Base-by-base conservation (phyloP, 2,797 vertebrate genomes). In the Lutra lutra region DNA sequence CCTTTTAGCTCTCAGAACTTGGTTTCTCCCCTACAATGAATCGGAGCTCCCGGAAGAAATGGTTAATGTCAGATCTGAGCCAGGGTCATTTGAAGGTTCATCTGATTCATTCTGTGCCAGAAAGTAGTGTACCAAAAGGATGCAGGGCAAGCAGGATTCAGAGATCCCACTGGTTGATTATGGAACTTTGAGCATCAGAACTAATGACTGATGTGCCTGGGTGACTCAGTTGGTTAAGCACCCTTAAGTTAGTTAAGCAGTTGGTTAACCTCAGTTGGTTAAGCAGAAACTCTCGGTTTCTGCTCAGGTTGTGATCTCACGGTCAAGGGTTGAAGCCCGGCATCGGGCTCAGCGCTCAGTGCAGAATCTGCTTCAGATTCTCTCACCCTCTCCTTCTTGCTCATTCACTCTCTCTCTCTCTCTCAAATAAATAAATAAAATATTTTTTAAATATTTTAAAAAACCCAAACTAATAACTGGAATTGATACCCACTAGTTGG, bases 1-100 rank as follows among this genome's bases (percentile, higher is more conserved):
- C 54, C n/a, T 92, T 58, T 68, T 25, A 85, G 91, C 25, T 89
- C 14, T 79, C 70, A 94, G 38, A 94, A 90, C 58, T 77, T 64
- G 12, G 32, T 87, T 86, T 79, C 14, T 60, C n/a, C 21, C 23
- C 11, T 79, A 66, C 79, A 86, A 68, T 66, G 35, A 94, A 90
- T 73, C 29, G 66, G 62, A 84, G 40, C 29, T 94, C 56, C 43
- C 62, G 68, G 25, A 17, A 91, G 23, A 91, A 93, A 93, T 75
- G 35, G 25, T 38, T 62, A 90, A 94, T 56, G 89, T 23, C 51
- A 93, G 29, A 35, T 48, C 48, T 77, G 14, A n/a, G 11, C 4
- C 21, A 73, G 23, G 40, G 4, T 95, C 72, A 78, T 51, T 60
- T 40, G 25, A 46, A 97, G 21, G 14, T 78, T n/a, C 78, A 40